Conservation (phyloP, 92 coral and sea anemone species). For the Bergia puertoricense region DNA sequence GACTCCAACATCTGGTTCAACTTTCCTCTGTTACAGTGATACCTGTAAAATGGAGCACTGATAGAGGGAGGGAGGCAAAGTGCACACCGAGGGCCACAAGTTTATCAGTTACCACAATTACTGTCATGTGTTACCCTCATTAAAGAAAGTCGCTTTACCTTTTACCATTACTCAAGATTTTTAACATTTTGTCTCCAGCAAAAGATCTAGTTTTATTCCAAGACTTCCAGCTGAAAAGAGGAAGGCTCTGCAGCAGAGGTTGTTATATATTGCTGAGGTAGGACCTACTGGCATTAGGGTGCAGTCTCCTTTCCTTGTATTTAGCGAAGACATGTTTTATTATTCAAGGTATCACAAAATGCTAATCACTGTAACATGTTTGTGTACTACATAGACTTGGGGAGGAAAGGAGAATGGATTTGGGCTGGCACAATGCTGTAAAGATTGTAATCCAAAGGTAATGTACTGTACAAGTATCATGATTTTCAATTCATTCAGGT, state of each 20-base stretch:
- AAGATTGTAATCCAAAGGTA: conserved; percentile 75
- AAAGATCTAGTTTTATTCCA: conserved; percentile 96
- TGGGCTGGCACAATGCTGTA: conserved; percentile 86
- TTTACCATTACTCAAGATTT: neutral
- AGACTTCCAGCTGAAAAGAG: conserved; percentile 94
- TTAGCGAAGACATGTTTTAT: too few species aligned
- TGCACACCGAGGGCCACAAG: too few species aligned
- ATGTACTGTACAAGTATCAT: neutral
- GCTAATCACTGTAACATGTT: neutral
- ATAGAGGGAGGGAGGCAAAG: too few species aligned
- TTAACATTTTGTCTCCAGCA: conserved; percentile 51
- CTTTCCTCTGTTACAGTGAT: too few species aligned
- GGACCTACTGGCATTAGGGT: neutral
- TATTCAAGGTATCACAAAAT: too few species aligned
- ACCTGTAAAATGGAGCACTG: too few species aligned
- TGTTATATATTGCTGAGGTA: conserved; percentile 92
- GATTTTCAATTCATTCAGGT: too few species aligned
- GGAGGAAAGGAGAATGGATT: conserved; percentile 95
- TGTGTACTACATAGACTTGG: conserved; percentile 69
- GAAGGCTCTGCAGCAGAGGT: conserved; percentile 88
- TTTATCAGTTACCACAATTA: too few species aligned
- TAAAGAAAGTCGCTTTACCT: neutral
- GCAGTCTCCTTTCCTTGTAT: neutral
- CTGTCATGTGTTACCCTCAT: too few species aligned
- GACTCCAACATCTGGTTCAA: too few species aligned